Percentiles rank a stretch among this genome's conserved stretches.
Conservation (phyloP, 2,888 invertebrate genomes). For the Phaedon cochleariae region DNA sequence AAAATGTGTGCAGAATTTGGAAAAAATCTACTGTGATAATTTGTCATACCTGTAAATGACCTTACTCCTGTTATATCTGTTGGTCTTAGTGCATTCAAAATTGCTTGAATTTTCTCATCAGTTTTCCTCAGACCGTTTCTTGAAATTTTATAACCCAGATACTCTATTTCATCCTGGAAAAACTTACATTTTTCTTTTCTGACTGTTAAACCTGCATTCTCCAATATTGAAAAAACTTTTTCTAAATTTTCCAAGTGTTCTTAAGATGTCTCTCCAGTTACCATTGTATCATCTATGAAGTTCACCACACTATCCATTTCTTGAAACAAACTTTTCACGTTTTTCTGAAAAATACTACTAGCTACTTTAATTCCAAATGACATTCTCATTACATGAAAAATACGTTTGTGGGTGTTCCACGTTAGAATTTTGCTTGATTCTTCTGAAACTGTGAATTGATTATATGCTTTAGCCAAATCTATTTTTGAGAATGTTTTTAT, state of each 20-base stretch:
- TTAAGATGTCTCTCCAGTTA: conserved; percentile 42
- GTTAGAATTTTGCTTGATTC: conserved; percentile 47
- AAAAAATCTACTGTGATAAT: conserved; percentile 35
- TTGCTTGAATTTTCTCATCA: conserved; percentile 32
- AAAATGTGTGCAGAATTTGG: conserved; percentile 18
- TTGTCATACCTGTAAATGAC: conserved; percentile 29
- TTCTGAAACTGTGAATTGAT: conserved; percentile 47
- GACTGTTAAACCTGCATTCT: conserved; percentile 45
- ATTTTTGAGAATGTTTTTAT: conserved; percentile 42
- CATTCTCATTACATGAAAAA: conserved; percentile 52
- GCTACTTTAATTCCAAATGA: conserved; percentile 47
- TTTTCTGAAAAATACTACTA: neutral
- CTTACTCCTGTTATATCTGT: conserved; percentile 27
- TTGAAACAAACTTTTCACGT: neutral
- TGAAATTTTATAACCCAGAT: conserved; percentile 45
- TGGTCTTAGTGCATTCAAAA: conserved; percentile 27
- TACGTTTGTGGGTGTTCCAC: conserved; percentile 52
- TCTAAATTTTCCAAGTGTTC: conserved; percentile 41
- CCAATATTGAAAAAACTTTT: conserved; percentile 40
- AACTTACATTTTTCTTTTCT: conserved; percentile 52
- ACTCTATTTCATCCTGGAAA: conserved; percentile 47
- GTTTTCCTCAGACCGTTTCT: conserved; percentile 31
- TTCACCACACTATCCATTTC: conserved; percentile 38
- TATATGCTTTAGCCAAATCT: conserved; percentile 48
- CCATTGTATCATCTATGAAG: conserved; percentile 51